Conservation (phyloP, 2,797 vertebrate genomes). For the Brotula barbata region DNA sequence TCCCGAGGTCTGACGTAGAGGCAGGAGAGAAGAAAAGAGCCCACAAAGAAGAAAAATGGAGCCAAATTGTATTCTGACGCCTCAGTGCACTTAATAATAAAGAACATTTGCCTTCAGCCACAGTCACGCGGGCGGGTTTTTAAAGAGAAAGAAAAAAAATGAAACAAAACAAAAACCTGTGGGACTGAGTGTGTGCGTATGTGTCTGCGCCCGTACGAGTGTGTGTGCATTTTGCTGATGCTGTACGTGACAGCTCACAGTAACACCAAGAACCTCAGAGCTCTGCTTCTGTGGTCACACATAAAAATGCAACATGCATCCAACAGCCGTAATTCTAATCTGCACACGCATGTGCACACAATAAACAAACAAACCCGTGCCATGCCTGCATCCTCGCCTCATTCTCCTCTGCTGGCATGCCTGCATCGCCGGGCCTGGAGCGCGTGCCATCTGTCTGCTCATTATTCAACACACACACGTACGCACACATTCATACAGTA, state of each 20-base stretch:
- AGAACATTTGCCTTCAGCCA: conserved; percentile 17
- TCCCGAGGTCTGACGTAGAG: conserved; percentile 3
- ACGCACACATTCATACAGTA: conserved; percentile 24
- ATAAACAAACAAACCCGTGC: conserved; percentile 46
- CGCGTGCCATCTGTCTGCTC: conserved; percentile 71
- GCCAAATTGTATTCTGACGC: conserved; percentile 24
- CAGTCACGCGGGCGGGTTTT: conserved; percentile 20
- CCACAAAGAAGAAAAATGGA: conserved; percentile 7
- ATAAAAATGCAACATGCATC: background rate
- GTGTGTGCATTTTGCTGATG: conserved; percentile 12
- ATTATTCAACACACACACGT: conserved; percentile 59
- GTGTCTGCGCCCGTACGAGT: background rate
- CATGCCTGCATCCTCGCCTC: conserved; percentile 30
- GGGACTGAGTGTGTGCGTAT: background rate
- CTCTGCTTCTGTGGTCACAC: background rate
- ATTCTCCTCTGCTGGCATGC: conserved; percentile 53
- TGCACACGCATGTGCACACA: conserved; percentile 4
- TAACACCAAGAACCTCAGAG: conserved; percentile 5
- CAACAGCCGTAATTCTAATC: conserved; percentile 6
- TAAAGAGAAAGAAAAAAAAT: background rate
- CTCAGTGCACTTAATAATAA: conserved; percentile 21
- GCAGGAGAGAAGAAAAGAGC: conserved; percentile 5
- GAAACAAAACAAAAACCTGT: conserved; percentile 1
- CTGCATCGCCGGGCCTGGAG: conserved; percentile 57
- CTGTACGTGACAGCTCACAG: conserved; percentile 24